These are phyloP conservation scores for Diorhabda elongata DNA, from an alignment of 1,140 invertebrate species.

Conservation along the genomic window DNA sequence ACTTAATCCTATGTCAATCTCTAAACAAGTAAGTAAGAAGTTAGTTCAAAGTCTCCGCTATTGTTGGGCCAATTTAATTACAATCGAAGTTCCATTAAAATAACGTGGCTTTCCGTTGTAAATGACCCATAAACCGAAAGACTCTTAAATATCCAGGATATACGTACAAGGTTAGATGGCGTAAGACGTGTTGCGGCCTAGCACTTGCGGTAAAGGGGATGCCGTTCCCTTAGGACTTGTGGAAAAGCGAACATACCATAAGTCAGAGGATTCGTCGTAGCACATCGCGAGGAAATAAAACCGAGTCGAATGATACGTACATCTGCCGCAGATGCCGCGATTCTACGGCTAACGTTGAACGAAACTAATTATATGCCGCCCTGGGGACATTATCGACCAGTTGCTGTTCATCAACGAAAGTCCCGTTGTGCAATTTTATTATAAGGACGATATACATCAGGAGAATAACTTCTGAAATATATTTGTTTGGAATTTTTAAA, in stretches of 20 bases:
- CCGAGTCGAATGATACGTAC: background rate
- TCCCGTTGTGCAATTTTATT: too few species aligned
- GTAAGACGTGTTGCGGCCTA: background rate
- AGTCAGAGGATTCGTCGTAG: background rate
- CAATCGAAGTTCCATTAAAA: too few species aligned
- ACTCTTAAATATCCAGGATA: background rate
- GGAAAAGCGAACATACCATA: slow-evolving; percentile 13
- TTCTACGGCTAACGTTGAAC: slow-evolving; percentile 9
- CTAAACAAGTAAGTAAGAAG: too few species aligned
- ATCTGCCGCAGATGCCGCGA: slow-evolving; percentile 6
- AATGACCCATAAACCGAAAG: too few species aligned
- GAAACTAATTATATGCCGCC: slow-evolving; percentile 13
- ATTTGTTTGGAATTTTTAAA: too few species aligned
- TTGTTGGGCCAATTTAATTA: too few species aligned
- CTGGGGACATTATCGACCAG: slow-evolving; percentile 5
- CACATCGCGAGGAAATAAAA: background rate
- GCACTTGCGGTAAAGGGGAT: slow-evolving; percentile 4
- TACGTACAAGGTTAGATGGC: background rate
- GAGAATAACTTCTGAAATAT: too few species aligned
- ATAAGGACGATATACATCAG: too few species aligned
- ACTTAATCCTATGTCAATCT: too few species aligned
- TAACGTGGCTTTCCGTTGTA: too few species aligned
- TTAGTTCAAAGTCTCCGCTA: too few species aligned
- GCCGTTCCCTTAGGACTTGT: slow-evolving; percentile 11
- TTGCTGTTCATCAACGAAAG: too few species aligned